phyloP scores from a whole-genome alignment of 2,888 invertebrate genomes.

The Ypsolopha sequella region DNA sequence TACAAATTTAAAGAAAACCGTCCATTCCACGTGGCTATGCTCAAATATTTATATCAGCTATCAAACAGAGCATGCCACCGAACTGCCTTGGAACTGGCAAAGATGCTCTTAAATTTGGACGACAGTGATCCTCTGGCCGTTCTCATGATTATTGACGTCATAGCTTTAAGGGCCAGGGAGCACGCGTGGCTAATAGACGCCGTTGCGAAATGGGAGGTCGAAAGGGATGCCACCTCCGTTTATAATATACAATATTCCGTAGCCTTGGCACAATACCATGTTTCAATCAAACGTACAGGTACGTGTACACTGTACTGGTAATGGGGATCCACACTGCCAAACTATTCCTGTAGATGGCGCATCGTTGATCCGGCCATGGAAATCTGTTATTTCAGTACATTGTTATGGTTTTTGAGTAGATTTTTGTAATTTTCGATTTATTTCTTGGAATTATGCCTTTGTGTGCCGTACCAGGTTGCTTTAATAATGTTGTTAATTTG shows the following conservation, averaged over 20 bases:
- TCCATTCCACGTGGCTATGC: constrained; percentile 72
- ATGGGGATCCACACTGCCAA: no score
- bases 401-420: no score
- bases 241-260: constrained; percentile 40
- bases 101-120: constrained; percentile 81
- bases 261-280: constrained; percentile 36
- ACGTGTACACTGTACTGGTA: constrained; percentile 3
- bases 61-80: constrained; percentile 86
- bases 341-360: no score
- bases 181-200: constrained; percentile 74
- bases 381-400: no score
- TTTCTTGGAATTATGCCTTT: no score
- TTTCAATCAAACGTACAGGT: constrained; percentile 26
- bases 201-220: constrained; percentile 21
- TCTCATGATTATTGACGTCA: constrained; percentile 81
- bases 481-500: no score
- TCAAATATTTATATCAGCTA: constrained; percentile 81
- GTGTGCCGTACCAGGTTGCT: no score
- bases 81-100: constrained; percentile 88
- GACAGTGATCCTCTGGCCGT: constrained; percentile 83
- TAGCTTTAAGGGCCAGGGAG: constrained; percentile 81
- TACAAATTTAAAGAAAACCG: constrained; percentile 42
- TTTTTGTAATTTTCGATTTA: no score
- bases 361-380: no score
- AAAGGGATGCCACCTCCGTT: constrained; percentile 23